These are phyloP conservation scores for Mechanitis mazaeus DNA, from an alignment of 2,888 invertebrate species.

Conservation along the genomic window DNA sequence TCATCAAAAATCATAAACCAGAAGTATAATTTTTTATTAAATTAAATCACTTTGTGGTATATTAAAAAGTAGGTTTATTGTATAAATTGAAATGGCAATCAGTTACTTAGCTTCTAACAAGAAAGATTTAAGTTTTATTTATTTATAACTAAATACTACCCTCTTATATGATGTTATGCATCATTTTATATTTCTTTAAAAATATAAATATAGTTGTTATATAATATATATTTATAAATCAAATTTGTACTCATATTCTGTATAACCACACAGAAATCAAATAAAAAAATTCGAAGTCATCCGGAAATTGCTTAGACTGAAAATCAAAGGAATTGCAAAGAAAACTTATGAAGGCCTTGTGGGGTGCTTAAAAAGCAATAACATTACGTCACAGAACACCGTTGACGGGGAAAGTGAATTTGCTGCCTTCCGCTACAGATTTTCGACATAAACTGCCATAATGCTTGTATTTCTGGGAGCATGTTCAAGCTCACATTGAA, in stretches of 20 bases:
- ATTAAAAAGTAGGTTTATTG: too few species aligned
- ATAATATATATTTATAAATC: neutral
- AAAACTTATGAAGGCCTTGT: slow-evolving; percentile 17
- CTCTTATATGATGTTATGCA: neutral
- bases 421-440: slow-evolving; percentile 25
- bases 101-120: too few species aligned
- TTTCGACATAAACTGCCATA: slow-evolving; percentile 7
- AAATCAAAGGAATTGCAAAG: slow-evolving; percentile 11
- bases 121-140: too few species aligned
- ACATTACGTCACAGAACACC: slow-evolving; percentile 32
- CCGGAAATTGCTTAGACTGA: slow-evolving; percentile 23
- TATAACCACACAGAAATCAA: slow-evolving; percentile 4
- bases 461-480: slow-evolving; percentile 4
- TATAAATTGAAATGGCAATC: too few species aligned
- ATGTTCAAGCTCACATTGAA: slow-evolving; percentile 5
- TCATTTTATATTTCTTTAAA: too few species aligned
- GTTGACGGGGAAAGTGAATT: slow-evolving; percentile 59
- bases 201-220: too few species aligned
- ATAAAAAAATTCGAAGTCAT: slow-evolving; percentile 18
- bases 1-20: too few species aligned
- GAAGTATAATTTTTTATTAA: too few species aligned
- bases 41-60: too few species aligned
- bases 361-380: slow-evolving; percentile 33
- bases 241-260: neutral
- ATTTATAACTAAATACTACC: too few species aligned